Percentiles rank a stretch among this genome's conserved stretches.
Evolutionary conservation across 2,113 vertebrate species (phyloP).

Genomic region (Anser brachyrhynchus): DNA sequence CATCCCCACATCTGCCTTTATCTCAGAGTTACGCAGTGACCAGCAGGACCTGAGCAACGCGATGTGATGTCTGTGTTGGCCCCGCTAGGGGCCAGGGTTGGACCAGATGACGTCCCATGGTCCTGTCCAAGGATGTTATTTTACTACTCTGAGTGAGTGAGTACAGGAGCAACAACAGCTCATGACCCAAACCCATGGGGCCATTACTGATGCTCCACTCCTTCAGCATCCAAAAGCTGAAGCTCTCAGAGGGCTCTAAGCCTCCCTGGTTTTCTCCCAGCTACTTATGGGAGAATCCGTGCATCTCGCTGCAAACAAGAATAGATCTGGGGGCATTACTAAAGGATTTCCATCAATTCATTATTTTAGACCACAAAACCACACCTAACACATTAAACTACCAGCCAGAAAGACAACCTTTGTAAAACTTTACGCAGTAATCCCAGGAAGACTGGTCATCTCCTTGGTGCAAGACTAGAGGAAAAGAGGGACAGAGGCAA

Average conservation of each 20-base stretch:
- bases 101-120: fast-evolving
- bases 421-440: not conserved
- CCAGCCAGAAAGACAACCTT: not conserved
- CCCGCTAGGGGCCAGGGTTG: not conserved
- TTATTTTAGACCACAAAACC: not conserved
- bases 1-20: not conserved
- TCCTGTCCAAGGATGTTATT: fast-evolving
- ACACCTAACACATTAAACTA: not conserved
- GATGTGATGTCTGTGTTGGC: fast-evolving
- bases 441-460: not conserved
- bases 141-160: not conserved
- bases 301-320: not conserved
- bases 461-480: fast-evolving
- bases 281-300: not conserved
- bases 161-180: not conserved
- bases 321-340: too few relatives aligned
- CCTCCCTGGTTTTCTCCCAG: not conserved
- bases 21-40: fast-evolving
- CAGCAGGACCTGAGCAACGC: not conserved
- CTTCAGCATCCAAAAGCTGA: too few relatives aligned
- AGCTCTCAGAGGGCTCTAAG: not conserved
- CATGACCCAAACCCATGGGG: not conserved
- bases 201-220: too few relatives aligned
- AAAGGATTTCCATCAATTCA: not conserved
- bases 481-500: not conserved